Conservation (phyloP, 53 echinoderm and acorn worm genomes). For the Mesocentrotus franciscanus region DNA sequence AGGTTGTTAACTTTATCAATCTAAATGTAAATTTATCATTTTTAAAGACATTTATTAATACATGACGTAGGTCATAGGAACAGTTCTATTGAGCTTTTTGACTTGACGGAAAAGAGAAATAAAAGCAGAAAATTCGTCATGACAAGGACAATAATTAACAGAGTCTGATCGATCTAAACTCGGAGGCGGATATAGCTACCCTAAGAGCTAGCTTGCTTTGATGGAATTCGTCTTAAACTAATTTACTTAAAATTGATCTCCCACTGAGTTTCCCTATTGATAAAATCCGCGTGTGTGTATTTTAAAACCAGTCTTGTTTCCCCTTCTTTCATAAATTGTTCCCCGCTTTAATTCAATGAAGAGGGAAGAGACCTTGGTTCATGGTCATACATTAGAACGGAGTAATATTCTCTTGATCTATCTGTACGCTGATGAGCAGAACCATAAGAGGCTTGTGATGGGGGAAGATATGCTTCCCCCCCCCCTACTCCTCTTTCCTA, state of each 20-base stretch:
- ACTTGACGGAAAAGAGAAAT: not conserved
- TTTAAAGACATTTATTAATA: no score
- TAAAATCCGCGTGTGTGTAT: slow-evolving; percentile 36
- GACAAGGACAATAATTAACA: slow-evolving; percentile 20
- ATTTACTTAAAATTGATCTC: slow-evolving; percentile 21
- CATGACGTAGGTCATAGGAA: not conserved
- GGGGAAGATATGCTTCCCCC: no score
- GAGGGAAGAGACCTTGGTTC: not conserved
- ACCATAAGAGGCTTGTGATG: no score
- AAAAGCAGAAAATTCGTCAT: not conserved
- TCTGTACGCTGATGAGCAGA: no score
- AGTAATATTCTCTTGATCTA: no score
- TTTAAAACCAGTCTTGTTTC: not conserved
- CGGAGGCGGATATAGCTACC: not conserved
- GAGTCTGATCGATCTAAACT: not conserved
- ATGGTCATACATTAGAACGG: not conserved
- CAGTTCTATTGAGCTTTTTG: not conserved
- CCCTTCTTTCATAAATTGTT: not conserved
- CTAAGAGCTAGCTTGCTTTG: not conserved
- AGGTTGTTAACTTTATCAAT: no score
- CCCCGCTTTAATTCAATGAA: not conserved
- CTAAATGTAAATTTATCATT: no score
- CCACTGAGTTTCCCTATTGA: slow-evolving; percentile 5
- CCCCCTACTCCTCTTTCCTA: no score
- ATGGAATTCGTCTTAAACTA: slow-evolving; percentile 13